Evolutionary conservation across 2,113 vertebrate species (phyloP), one percentile per base, ranked within the genome.

Genomic region (Sterrhoptilus dennistouni): DNA sequence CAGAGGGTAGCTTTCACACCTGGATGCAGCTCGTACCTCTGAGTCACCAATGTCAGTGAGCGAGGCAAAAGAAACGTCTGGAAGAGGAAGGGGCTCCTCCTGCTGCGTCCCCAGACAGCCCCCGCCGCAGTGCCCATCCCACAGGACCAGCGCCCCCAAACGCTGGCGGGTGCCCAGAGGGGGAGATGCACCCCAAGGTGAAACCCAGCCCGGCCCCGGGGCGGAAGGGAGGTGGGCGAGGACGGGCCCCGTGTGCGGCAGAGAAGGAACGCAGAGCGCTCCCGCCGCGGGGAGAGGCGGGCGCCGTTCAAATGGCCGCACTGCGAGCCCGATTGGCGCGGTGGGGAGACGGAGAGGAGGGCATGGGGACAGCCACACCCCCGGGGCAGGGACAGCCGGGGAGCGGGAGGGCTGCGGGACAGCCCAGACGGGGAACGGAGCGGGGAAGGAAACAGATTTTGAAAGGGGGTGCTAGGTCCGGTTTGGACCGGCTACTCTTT

Each of bases 311-410:
- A 96, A 95, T 42, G 3, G 74, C 85, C 2, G 69, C 78, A 9
- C 77, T 2, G 64, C 68, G 36, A 84, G 90, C 78, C 78, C 74
- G 90, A 95, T 94, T 94, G 94, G 96, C 77, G 94, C 42, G 7
- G 22, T 4, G 49, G 35, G 77, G 77, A 71, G 29, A 65, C 53
- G 40, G 45, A 87, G 72, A 78, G 90, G 95, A 87, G 72, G 72
- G 92, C 68, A 29, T 2, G 79, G 88, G 53, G 63, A 65, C 96
- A 86, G 90, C 90, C 90, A 79, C 94, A 91, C 92, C 92, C 90
- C 92, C 79, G 2, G 60, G 72, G 71, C 79, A 81, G 76, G 76
- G 49, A 71, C 83, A 4, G 78, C 42, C 56, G 3, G 53, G 25
- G 42, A 83, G 85, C 61, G 45, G 72, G 56, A 52, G 74, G 31